Evolutionary conservation across 2,888 invertebrate species (phyloP).

Genomic region (Ophraella communa): DNA sequence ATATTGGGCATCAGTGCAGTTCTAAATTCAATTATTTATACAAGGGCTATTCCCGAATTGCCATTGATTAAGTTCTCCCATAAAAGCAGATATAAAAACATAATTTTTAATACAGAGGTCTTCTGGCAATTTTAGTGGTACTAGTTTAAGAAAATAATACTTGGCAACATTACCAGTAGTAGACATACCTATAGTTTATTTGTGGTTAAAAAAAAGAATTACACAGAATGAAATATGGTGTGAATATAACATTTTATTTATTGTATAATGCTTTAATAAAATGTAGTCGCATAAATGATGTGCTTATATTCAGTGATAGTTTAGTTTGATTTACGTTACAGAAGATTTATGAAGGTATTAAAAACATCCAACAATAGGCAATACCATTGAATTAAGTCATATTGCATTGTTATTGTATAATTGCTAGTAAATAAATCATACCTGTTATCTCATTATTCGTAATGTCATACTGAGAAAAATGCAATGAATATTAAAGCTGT

Average conservation of each 20-base stretch:
- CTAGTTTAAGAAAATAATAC: too few species aligned
- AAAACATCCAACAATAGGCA: slow-evolving; percentile 22
- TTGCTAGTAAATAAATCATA: slow-evolving; percentile 21
- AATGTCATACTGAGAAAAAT: slow-evolving; percentile 15
- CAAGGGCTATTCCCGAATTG: not conserved
- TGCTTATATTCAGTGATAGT: slow-evolving; percentile 19
- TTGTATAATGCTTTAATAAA: slow-evolving; percentile 3
- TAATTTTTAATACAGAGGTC: too few species aligned
- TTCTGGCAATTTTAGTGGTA: too few species aligned
- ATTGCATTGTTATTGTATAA: slow-evolving; percentile 19
- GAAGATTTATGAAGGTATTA: slow-evolving; percentile 21
- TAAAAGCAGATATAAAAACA: too few species aligned
- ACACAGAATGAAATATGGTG: too few species aligned
- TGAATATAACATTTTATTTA: not conserved
- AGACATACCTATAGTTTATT: too few species aligned
- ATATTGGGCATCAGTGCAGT: not conserved
- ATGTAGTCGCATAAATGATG: slow-evolving; percentile 8
- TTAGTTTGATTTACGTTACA: slow-evolving; percentile 16
- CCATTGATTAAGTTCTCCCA: too few species aligned
- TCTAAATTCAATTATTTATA: not conserved
- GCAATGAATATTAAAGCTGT: not conserved
- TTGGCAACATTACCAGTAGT: too few species aligned
- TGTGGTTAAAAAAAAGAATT: too few species aligned
- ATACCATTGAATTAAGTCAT: slow-evolving; percentile 26
- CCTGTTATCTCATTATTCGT: slow-evolving; percentile 18